Evolutionary conservation across 1,140 invertebrate species (phyloP).

Genomic region (Drosophila setifemur): DNA sequence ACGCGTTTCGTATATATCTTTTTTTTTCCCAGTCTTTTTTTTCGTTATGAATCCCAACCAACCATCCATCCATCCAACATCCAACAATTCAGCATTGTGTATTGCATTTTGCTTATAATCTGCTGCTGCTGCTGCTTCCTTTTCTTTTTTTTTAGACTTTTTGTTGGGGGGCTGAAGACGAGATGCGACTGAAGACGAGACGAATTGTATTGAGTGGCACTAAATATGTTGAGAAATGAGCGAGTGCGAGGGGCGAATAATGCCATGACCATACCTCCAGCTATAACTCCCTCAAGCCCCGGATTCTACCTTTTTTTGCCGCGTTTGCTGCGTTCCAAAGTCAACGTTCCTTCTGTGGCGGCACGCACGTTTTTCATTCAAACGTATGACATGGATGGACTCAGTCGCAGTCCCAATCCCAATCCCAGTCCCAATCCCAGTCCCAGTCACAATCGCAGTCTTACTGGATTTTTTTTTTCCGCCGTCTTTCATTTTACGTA

Average conservation of each 20-base stretch:
- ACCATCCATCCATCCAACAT: constrained; percentile 51
- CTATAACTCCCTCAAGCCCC: constrained; percentile 23
- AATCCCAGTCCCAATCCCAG: constrained; percentile 21
- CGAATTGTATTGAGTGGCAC: constrained; percentile 80
- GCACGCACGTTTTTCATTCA: constrained; percentile 81
- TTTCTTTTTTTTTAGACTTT: background rate
- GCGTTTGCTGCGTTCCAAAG: constrained; percentile 56
- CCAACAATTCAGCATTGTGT: constrained; percentile 58
- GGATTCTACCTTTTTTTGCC: background rate
- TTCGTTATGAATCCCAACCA: constrained; percentile 64
- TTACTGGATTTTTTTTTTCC: constrained; percentile 35
- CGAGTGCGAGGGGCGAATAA: constrained; percentile 41
- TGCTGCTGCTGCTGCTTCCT: constrained; percentile 28
- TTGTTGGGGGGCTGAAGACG: constrained; percentile 3
- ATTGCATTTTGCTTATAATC: constrained; percentile 80
- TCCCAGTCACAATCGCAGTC: constrained; percentile 27
- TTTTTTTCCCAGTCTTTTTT: too few relatives aligned
- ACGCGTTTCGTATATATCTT: constrained; percentile 50
- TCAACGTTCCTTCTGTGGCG: constrained; percentile 81
- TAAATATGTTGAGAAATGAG: constrained; percentile 80
- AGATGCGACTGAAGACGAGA: constrained; percentile 33
- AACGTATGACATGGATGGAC: constrained; percentile 67
- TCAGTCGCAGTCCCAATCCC: constrained; percentile 40
- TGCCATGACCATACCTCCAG: constrained; percentile 44
- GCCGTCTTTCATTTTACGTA: constrained; percentile 63